A percentile compares a stretch with the other conserved stretches of the same genome.
Conservation (phyloP, 1,140 invertebrate genomes). For the Tetragnatha versicolor region DNA sequence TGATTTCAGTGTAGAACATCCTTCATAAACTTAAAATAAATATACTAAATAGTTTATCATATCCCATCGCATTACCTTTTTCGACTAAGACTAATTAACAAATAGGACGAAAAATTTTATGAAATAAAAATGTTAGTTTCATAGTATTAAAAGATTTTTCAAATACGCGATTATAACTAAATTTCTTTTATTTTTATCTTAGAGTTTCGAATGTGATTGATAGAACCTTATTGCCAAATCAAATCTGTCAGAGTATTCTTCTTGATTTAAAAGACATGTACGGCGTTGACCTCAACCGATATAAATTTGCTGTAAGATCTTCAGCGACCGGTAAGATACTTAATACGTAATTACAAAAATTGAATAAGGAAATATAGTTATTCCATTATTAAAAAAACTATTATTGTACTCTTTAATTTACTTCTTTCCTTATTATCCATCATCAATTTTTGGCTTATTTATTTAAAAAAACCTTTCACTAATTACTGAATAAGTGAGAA, state of each 20-base stretch:
- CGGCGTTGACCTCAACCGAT: not conserved
- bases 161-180: no score
- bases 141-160: no score
- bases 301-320: slow-evolving; percentile 68
- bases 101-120: no score
- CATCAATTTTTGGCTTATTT: not conserved
- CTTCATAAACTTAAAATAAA: no score
- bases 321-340: slow-evolving; percentile 65
- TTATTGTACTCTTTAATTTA: not conserved
- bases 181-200: not conserved
- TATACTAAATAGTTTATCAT: no score
- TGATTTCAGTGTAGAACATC: no score
- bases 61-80: no score
- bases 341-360: not conserved
- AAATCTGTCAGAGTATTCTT: slow-evolving; percentile 3
- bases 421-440: not conserved
- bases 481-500: not conserved
- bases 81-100: no score
- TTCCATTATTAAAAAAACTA: not conserved
- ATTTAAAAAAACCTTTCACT: not conserved
- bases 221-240: not conserved
- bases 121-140: no score
- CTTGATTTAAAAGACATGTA: not conserved
- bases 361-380: not conserved
- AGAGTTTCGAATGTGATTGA: slow-evolving; percentile 4